These are phyloP conservation scores for Seriola quinqueradiata DNA, from an alignment of 2,113 vertebrate genomes.

Conservation along the genomic window DNA sequence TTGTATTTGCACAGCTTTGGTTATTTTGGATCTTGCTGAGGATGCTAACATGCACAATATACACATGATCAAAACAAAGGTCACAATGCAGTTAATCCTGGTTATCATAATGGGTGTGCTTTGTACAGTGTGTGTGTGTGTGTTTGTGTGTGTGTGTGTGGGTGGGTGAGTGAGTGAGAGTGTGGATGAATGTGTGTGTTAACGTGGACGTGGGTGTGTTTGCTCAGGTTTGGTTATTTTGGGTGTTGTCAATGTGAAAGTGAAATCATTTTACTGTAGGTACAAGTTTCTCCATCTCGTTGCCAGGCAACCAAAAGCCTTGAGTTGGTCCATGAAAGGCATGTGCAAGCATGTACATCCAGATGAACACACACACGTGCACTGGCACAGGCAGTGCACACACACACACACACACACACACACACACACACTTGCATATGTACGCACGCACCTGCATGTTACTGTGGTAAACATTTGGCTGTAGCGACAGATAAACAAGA, in stretches of 20 bases:
- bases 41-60: constrained; percentile 48
- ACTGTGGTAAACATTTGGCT: constrained; percentile 60
- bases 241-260: constrained; percentile 59
- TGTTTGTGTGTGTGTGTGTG: constrained; percentile 20
- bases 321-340: constrained; percentile 69
- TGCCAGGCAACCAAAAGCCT: constrained; percentile 80
- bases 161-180: constrained; percentile 18
- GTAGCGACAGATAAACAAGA: constrained; percentile 67
- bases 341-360: constrained; percentile 19
- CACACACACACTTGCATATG: neutral
- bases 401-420: constrained; percentile 9
- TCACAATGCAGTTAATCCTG: constrained; percentile 62
- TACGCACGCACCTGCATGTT: constrained; percentile 46
- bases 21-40: constrained; percentile 65
- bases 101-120: constrained; percentile 37
- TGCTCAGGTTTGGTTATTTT: constrained; percentile 74
- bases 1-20: constrained; percentile 72
- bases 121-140: constrained; percentile 32
- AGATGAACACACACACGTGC: constrained; percentile 16
- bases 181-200: constrained; percentile 33
- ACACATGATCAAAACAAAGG: constrained; percentile 71
- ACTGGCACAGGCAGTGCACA: neutral
- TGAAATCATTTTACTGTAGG: constrained; percentile 70
- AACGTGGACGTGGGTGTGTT: constrained; percentile 49
- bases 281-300: constrained; percentile 70